Evolutionary conservation across 2,113 vertebrate genomes (phyloP), one percentile per base, ranked within the genome.

Genomic region (Pungitius pungitius): DNA sequence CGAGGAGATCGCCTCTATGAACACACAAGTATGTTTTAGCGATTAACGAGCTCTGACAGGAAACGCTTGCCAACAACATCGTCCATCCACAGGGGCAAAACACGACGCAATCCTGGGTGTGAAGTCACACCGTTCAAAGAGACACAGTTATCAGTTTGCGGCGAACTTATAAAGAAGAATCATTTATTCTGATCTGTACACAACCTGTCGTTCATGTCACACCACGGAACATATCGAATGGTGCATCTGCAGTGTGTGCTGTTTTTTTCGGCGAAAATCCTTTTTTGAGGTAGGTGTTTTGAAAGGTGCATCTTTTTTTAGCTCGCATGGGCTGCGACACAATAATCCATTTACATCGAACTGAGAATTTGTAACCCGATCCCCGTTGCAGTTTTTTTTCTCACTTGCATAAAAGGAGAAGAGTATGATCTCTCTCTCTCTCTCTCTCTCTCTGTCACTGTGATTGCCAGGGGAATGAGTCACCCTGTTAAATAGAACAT

Each of bases 401-500:
- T 71, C 80, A 67, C 71, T 63, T 84, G 80, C 86, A 87, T 88
- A 85, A 89, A 88, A 80, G 76, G 76, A 70, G 30, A 62, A 64
- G 73, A 78, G 76, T 39, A 55, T 51, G 77, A 66, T 68, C 22
- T 26, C 33, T 65, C 12, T 56, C 62, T 58, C 37, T 47, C 37
- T 69, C 51, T n/a, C 9, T 62, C 20, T 63, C 49, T 49, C n/a
- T 26, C 55, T 70, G 49, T 39, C 8, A 54, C 47, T 57, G 33
- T 59, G 64, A 69, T 72, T 61, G 49, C 58, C 59, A 75, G 75
- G 84, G 84, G 72, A 84, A 55, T 86, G 85, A 89, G 49, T 88
- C 85, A 87, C 43, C 70, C 75, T 87, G 80, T 77, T 83, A 75
- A 87, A 84, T 67, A 78, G 82, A 91, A 89, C 89, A 89, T 89